phyloP scores from a whole-genome alignment of 2,888 invertebrate genomes.

The Ypsolopha sequella region DNA sequence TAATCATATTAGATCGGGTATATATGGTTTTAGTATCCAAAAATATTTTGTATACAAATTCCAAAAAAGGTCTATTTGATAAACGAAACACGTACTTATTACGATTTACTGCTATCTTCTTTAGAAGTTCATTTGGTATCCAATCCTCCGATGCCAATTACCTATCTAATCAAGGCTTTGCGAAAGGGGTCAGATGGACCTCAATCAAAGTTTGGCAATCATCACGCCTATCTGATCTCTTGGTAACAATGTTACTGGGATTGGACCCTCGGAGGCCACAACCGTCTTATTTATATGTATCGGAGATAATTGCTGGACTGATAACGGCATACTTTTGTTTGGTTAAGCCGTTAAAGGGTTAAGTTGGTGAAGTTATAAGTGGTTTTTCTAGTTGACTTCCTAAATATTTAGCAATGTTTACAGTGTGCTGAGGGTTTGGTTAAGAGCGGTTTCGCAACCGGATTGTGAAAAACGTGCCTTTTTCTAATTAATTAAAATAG shows the following conservation, averaged over 20 bases:
- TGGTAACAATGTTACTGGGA: slow-evolving; percentile 55
- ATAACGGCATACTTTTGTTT: too few relatives aligned
- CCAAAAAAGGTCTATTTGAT: background rate
- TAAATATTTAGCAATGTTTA: background rate
- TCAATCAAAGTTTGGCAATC: slow-evolving; percentile 67
- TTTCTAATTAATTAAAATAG: too few relatives aligned
- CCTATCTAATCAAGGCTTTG: slow-evolving; percentile 49
- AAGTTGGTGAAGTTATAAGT: background rate
- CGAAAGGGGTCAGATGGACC: slow-evolving; percentile 51
- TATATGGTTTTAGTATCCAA: too few relatives aligned
- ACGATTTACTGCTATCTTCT: slow-evolving; percentile 1
- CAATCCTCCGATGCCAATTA: slow-evolving; percentile 44
- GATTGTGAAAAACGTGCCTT: too few relatives aligned
- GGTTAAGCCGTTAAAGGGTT: too few relatives aligned
- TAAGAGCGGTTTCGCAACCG: too few relatives aligned
- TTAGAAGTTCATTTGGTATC: slow-evolving; percentile 20
- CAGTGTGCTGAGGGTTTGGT: background rate
- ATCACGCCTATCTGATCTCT: slow-evolving; percentile 59
- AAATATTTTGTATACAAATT: too few relatives aligned
- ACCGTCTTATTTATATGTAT: slow-evolving; percentile 45
- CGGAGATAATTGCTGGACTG: slow-evolving; percentile 12
- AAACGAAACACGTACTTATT: slow-evolving; percentile 1
- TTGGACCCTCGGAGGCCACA: slow-evolving; percentile 48
- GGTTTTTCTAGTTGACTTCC: background rate
- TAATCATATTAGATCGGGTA: too few relatives aligned